Percentiles rank a stretch among this genome's conserved stretches.
Conservation (phyloP, 2,888 invertebrate genomes). For the Allacma fusca region DNA sequence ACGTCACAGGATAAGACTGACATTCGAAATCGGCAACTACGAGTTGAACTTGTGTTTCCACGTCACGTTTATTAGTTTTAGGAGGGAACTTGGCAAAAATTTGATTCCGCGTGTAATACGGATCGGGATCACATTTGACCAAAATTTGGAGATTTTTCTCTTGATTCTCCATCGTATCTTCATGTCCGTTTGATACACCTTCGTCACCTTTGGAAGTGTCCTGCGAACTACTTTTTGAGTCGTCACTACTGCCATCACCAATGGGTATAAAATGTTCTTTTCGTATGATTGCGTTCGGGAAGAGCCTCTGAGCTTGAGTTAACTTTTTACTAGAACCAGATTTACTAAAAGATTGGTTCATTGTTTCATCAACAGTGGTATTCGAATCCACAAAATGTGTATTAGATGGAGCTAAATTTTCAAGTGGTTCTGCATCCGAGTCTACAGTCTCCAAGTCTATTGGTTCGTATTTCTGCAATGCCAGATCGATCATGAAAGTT, state of each 20-base stretch:
- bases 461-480: not conserved
- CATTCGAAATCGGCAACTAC: not conserved
- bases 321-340: not conserved
- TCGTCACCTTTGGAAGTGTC: not conserved
- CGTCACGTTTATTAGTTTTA: not conserved
- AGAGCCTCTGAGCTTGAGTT: slow-evolving; percentile 30
- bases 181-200: not conserved
- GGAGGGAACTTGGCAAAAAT: not conserved
- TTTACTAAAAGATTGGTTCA: not conserved
- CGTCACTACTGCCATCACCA: not conserved
- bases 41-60: not conserved
- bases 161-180: not conserved
- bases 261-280: not conserved
- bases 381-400: not conserved
- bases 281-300: slow-evolving; percentile 8
- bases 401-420: not conserved
- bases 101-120: not conserved
- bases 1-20: slow-evolving; percentile 16
- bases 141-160: not conserved
- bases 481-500: slow-evolving; percentile 23
- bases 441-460: not conserved
- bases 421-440: not conserved
- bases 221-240: not conserved
- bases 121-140: not conserved
- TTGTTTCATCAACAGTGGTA: not conserved